Conservation (phyloP, 2,888 invertebrate genomes). For the Drosophila diplacantha region DNA sequence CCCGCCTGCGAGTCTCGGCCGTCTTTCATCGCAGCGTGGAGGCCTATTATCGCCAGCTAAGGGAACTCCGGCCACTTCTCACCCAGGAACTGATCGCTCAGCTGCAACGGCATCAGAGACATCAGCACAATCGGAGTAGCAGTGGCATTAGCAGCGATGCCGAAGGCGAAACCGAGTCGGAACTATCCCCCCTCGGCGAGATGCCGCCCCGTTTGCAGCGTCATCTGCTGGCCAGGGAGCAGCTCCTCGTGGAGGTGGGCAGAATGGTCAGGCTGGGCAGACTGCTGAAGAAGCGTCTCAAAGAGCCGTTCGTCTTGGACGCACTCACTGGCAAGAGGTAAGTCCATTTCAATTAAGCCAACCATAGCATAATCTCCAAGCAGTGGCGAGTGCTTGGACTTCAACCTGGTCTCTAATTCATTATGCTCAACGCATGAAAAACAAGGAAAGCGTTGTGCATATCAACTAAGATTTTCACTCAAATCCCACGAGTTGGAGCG, state of each 20-base stretch:
- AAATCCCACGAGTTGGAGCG: constrained; percentile 19
- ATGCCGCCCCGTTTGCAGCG: constrained; percentile 77
- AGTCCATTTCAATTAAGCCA: constrained; percentile 35
- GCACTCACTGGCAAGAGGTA: constrained; percentile 75
- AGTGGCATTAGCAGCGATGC: constrained; percentile 65
- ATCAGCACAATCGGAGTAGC: constrained; percentile 64
- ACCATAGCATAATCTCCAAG: not conserved
- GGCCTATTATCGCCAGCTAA: constrained; percentile 82
- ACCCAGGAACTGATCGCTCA: constrained; percentile 75
- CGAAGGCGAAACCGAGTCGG: constrained; percentile 44
- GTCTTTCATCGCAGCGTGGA: constrained; percentile 85
- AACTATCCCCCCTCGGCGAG: constrained; percentile 47
- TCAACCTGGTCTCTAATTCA: constrained; percentile 19
- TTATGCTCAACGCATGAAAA: constrained; percentile 26
- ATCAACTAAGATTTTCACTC: constrained; percentile 37
- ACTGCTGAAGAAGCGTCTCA: constrained; percentile 82
- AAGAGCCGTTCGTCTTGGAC: constrained; percentile 80
- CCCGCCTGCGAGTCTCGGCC: constrained; percentile 85
- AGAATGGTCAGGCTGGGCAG: constrained; percentile 85
- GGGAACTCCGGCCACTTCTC: constrained; percentile 81
- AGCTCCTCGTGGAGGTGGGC: constrained; percentile 84
- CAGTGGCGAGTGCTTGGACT: constrained; percentile 38
- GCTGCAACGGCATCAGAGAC: constrained; percentile 57
- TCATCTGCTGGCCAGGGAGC: constrained; percentile 81
- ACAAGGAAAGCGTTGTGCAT: constrained; percentile 21